These are phyloP conservation scores for Apeira syringaria DNA, from an alignment of 2,888 invertebrate genomes.

Conservation along the genomic window DNA sequence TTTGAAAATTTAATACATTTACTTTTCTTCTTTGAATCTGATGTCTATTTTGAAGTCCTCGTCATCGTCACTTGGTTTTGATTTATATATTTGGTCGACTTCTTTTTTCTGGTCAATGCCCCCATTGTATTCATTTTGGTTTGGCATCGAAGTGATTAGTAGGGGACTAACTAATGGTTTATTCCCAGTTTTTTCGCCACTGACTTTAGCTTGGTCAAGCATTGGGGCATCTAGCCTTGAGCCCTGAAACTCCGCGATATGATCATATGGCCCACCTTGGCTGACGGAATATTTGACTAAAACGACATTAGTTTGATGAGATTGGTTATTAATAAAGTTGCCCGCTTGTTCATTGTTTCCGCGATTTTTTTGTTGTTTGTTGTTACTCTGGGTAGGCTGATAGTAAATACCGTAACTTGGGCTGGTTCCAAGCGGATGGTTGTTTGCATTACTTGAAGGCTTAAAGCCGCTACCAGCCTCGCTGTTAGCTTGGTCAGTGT, in stretches of 20 bases:
- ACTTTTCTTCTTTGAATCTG: conserved; percentile 47
- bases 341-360: conserved; percentile 8
- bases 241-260: conserved; percentile 7
- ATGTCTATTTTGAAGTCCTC: conserved; percentile 61
- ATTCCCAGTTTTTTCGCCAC: conserved; percentile 39
- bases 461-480: not conserved
- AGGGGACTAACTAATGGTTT: conserved; percentile 53
- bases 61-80: conserved; percentile 42
- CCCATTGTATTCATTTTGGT: conserved; percentile 52
- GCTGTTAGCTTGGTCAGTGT: no score
- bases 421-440: conserved; percentile 17
- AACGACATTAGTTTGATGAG: conserved; percentile 6
- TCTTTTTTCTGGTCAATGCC: conserved; percentile 64
- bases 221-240: conserved; percentile 14
- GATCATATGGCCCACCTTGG: conserved; percentile 3
- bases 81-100: conserved; percentile 35
- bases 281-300: conserved; percentile 13
- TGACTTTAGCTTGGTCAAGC: conserved; percentile 12
- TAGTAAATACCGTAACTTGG: conserved; percentile 16
- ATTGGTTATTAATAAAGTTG: conserved; percentile 4
- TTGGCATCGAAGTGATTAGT: conserved; percentile 59
- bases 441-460: conserved; percentile 2
- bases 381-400: conserved; percentile 2
- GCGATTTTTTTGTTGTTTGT: conserved; percentile 1
- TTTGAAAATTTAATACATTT: no score